A percentile compares a stretch with the other conserved stretches of the same genome.
These are phyloP conservation scores for Leptinotarsa juncta DNA, from an alignment of 2,888 invertebrate genomes.

Conservation along the genomic window DNA sequence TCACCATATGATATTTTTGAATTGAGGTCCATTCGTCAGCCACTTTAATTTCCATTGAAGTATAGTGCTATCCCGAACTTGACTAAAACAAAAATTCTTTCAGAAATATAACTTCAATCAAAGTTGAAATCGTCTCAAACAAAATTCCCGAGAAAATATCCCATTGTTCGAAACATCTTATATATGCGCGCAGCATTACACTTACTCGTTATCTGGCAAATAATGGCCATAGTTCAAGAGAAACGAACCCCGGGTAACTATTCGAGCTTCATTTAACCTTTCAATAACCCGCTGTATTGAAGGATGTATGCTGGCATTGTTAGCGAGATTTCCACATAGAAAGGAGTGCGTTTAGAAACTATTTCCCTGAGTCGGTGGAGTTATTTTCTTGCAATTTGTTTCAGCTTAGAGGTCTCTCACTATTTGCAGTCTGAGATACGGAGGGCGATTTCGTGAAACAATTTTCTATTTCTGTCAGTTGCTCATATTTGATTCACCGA, in stretches of 20 bases:
- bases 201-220: background rate
- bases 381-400: slow-evolving; percentile 4
- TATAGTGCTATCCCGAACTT: too few relatives aligned
- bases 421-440: background rate
- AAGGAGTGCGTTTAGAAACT: background rate
- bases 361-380: background rate
- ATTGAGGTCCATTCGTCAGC: too few relatives aligned
- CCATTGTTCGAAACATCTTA: too few relatives aligned
- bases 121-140: too few relatives aligned
- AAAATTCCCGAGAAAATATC: too few relatives aligned
- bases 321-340: background rate
- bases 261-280: slow-evolving; percentile 14
- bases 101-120: too few relatives aligned
- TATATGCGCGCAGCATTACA: background rate
- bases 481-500: background rate
- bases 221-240: background rate
- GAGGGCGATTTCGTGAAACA: background rate
- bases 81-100: too few relatives aligned
- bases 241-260: background rate
- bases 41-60: too few relatives aligned
- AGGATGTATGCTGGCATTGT: slow-evolving; percentile 3
- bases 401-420: background rate
- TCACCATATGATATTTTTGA: too few relatives aligned
- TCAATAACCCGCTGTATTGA: slow-evolving; percentile 6
- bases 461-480: background rate